These are phyloP conservation scores for Gymnoscopelus braueri DNA, from an alignment of 2,797 vertebrate genomes.

Conservation along the genomic window DNA sequence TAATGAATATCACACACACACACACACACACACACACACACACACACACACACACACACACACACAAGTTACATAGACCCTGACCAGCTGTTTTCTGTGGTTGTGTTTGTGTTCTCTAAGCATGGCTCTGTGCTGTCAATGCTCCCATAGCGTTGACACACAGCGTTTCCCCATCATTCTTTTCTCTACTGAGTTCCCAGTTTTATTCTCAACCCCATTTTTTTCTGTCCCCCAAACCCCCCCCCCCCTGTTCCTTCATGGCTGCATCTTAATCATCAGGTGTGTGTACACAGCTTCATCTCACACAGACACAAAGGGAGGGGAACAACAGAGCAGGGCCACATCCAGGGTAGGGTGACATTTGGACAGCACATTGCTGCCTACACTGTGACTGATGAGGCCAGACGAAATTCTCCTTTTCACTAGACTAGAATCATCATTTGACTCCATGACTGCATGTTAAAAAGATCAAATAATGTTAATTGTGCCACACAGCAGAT, in stretches of 20 bases:
- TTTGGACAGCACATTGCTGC: conserved; percentile 33
- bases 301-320: conserved; percentile 26
- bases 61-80: no score
- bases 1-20: no score
- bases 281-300: conserved; percentile 71
- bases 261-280: conserved; percentile 73
- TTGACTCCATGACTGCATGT: conserved; percentile 28
- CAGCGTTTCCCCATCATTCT: conserved; percentile 72
- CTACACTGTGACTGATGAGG: conserved; percentile 46
- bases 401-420: conserved; percentile 32
- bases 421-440: conserved; percentile 7
- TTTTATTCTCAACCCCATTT: conserved; percentile 29
- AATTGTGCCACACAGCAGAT: conserved; percentile 3
- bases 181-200: conserved; percentile 43
- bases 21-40: no score
- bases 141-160: conserved; percentile 68
- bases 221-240: not conserved
- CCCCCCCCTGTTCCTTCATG: conserved; percentile 26
- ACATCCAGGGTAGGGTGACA: conserved; percentile 35
- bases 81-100: no score
- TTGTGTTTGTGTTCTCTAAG: conserved; percentile 41
- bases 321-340: conserved; percentile 45
- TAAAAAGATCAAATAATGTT: conserved; percentile 5
- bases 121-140: conserved; percentile 50
- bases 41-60: no score